Evolutionary conservation across 2,113 vertebrate species (phyloP), one percentile per base, ranked within the genome.

Genomic region (Alouatta palliata): DNA sequence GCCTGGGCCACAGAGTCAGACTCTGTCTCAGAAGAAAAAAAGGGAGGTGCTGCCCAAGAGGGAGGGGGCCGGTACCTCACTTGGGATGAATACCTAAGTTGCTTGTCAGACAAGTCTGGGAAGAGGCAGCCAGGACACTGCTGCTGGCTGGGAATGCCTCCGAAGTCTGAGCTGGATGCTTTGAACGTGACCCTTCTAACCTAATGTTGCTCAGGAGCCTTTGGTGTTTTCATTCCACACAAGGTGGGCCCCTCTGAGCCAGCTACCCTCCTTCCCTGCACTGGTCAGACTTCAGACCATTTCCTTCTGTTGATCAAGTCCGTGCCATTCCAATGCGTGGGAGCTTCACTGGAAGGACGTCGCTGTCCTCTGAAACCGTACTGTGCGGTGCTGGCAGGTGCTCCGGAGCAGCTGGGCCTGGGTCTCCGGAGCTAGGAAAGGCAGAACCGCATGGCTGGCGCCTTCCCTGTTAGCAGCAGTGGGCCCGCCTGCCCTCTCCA

Each of bases 251-350:
- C 27, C 8, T 43, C 40, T 3, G 25, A 27, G 20, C 54, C 52
- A 49, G 49, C 45, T 12, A 27, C 47, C 10, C 6, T 1, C 1
- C 70, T 43, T 49, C 20, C 73, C 80, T 47, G 49, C 52, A 66
- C 5, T 87, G 45, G 37, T 10, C 20, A 20, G 30, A 21, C 35
- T 21, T 61, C 73, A 52, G 20, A 43, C 32, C 56, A 54, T 30
- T 47, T 35, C 11, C 16, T 23, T 13, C 2, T 3, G 35, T 21
- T 27, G 12, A 37, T 27, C 25, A 14, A 20, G 12, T 21, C 71
- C 43, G 1, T 3, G 49, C 43, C 30, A 25, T 32, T 43, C 25
- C 7, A 16, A 27, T 3, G 4, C 35, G 0, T 0, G 3, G 43
- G 35, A 4, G 1, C 35, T 52, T 58, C 54, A 20, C 0, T n/a